These are phyloP conservation scores for Drosophila eugracilis DNA, from an alignment of 1,140 invertebrate genomes.

Conservation along the genomic window DNA sequence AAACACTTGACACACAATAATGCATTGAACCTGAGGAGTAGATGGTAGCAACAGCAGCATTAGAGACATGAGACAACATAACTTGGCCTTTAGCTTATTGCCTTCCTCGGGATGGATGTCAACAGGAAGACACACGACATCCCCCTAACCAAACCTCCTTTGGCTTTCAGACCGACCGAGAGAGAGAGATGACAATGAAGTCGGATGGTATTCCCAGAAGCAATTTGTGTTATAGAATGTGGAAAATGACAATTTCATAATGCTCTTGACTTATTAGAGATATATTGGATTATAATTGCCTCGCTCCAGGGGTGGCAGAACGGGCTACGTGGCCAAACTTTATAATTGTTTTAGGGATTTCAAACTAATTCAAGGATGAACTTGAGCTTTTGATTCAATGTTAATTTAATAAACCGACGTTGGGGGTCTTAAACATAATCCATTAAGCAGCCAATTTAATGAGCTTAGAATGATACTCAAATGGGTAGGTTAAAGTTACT, in stretches of 20 bases:
- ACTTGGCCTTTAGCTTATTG: constrained; percentile 68
- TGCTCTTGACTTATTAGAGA: constrained; percentile 49
- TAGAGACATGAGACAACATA: constrained; percentile 59
- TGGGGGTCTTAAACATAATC: constrained; percentile 24
- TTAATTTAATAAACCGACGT: constrained; percentile 31
- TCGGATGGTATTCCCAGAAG: constrained; percentile 39
- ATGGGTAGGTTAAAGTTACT: not conserved
- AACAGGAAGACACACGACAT: constrained; percentile 31
- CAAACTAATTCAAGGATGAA: constrained; percentile 25
- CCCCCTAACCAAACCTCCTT: constrained; percentile 4
- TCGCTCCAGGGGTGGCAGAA: constrained; percentile 15
- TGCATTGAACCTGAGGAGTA: constrained; percentile 68
- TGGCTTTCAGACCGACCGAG: not conserved
- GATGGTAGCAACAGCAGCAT: constrained; percentile 25
- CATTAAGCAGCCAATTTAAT: constrained; percentile 32
- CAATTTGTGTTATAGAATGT: constrained; percentile 42
- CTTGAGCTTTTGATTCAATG: constrained; percentile 28
- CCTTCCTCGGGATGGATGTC: constrained; percentile 51
- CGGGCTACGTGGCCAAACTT: constrained; percentile 37
- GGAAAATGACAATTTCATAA: constrained; percentile 50
- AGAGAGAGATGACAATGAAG: constrained; percentile 30
- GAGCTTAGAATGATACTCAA: not conserved
- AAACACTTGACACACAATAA: constrained; percentile 72
- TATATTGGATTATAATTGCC: constrained; percentile 46
- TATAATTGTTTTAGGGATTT: constrained; percentile 32